Base-by-base conservation (phyloP, 2,888 invertebrate species). In the Plebejus anna region DNA sequence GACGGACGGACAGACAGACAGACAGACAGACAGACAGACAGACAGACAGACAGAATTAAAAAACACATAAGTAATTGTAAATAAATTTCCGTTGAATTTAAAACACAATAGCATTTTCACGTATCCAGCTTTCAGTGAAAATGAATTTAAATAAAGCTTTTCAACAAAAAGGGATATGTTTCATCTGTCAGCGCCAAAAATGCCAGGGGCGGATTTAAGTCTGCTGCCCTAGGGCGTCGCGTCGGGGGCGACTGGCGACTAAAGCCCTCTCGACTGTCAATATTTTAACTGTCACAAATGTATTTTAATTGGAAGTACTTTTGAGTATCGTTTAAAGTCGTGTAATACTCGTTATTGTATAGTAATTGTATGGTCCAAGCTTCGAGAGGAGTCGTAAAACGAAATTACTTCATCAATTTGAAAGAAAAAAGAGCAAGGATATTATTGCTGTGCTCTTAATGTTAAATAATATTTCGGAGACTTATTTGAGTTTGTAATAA, bases 161-260 rank as follows among this genome's bases (percentile, higher is more conserved):
- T 11, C 32, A 32, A 66, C 61, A 61, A 66, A 66, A 66, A 32
- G 61, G 61, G 22, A 59, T 22, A 22, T 59, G 59, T 66, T 66
- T 66, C 61, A 66, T 66, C 61, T 66, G 61, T 66, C 61, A 66
- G 61, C 32, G 28, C 61, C 32, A 66, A 28, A 59, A 66, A 66
- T 4, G 22, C 61, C 59, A 22, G n/a, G 61, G 61, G 61, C 11
- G 61, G 66, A 32, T 32, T 66, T 28, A 28, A 4, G 66, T 59
- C 59, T 32, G 32, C 11, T 5, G 28, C 66, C 32, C 16, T 11
- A 7, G 32, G 13, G 66, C 66, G 28, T 55, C 55, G 55, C 66
- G 28, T 55, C 55, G 55, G 13, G 47, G 55, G 55, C 55, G 55
- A 16, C n/a, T n/a, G 2, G 22, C 22, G 59, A 22, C 32, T 66